phyloP scores from a whole-genome alignment of 2,888 invertebrate genomes.

The Calliscelio sp. region DNA sequence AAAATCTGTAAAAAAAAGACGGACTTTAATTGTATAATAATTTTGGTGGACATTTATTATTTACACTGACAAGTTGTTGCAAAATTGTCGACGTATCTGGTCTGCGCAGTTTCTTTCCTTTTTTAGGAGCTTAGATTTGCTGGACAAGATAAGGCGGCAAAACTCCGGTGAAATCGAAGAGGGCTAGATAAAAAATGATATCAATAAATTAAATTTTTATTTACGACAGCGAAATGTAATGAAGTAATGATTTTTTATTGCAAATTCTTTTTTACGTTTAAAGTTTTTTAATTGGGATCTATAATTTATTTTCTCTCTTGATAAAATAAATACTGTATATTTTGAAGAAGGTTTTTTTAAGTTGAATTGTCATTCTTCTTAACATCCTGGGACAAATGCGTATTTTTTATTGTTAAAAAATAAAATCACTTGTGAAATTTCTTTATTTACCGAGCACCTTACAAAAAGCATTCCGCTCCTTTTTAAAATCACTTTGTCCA shows the following conservation, averaged over 20 bases:
- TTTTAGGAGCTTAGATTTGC: conserved; percentile 78
- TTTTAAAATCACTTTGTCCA: conserved; percentile 33
- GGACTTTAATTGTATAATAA: conserved; percentile 22
- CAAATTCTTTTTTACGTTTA: too few species aligned
- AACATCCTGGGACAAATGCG: not conserved
- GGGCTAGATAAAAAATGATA: conserved; percentile 59
- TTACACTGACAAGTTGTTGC: conserved; percentile 20
- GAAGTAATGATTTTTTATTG: conserved; percentile 23
- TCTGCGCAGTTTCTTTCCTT: conserved; percentile 42
- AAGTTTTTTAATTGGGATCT: too few species aligned
- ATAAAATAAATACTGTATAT: too few species aligned
- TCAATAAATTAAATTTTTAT: conserved; percentile 48
- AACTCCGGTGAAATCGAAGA: conserved; percentile 75
- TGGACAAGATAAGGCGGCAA: conserved; percentile 78
- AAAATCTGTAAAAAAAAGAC: conserved; percentile 21
- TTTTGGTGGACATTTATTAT: conserved; percentile 31
- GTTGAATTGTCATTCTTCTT: too few species aligned
- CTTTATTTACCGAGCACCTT: conserved; percentile 48
- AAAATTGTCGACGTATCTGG: conserved; percentile 44
- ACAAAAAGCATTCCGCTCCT: conserved; percentile 47
- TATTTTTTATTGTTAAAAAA: conserved; percentile 28
- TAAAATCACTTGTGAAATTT: conserved; percentile 39
- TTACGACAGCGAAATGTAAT: conserved; percentile 47
- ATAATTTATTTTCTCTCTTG: too few species aligned
- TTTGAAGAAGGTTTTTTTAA: too few species aligned